Percentiles rank a stretch among this genome's conserved stretches.
Evolutionary conservation across 2,113 vertebrate genomes (phyloP).

Genomic region (Ailurus styani): DNA sequence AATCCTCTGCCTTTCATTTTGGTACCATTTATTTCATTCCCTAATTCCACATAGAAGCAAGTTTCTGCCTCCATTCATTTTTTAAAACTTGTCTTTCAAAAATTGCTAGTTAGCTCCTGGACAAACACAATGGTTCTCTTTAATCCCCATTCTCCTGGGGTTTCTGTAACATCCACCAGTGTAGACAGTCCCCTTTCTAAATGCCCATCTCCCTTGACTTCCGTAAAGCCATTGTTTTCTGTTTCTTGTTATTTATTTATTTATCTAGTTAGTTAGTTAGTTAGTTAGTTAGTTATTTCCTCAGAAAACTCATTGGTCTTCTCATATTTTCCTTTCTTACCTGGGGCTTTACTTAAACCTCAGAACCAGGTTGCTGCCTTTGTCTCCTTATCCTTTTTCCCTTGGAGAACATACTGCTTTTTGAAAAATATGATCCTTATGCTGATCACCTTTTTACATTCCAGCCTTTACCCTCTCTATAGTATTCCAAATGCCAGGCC

Average conservation of each 20-base stretch:
- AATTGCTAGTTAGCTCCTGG: background rate
- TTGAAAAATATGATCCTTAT: background rate
- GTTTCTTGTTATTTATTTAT: background rate
- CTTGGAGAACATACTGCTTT: background rate
- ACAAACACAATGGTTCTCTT: background rate
- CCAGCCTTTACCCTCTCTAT: background rate
- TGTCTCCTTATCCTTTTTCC: background rate
- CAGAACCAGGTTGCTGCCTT: background rate
- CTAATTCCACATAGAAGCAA: background rate
- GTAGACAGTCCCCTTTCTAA: background rate
- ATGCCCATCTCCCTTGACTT: background rate
- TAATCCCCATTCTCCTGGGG: background rate
- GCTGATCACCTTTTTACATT: background rate
- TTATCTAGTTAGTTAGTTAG: background rate
- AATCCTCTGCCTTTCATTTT: background rate
- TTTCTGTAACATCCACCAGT: background rate
- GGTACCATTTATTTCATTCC: background rate
- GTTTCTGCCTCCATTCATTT: background rate
- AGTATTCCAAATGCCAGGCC: background rate
- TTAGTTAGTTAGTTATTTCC: background rate
- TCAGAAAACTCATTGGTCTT: background rate
- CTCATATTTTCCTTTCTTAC: background rate
- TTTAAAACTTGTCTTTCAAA: background rate
- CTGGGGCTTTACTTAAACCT: background rate
- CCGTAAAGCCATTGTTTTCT: background rate